Evolutionary conservation across 2,113 vertebrate species (phyloP), one percentile per base, ranked within the genome.

Genomic region (Pluvialis apricaria): DNA sequence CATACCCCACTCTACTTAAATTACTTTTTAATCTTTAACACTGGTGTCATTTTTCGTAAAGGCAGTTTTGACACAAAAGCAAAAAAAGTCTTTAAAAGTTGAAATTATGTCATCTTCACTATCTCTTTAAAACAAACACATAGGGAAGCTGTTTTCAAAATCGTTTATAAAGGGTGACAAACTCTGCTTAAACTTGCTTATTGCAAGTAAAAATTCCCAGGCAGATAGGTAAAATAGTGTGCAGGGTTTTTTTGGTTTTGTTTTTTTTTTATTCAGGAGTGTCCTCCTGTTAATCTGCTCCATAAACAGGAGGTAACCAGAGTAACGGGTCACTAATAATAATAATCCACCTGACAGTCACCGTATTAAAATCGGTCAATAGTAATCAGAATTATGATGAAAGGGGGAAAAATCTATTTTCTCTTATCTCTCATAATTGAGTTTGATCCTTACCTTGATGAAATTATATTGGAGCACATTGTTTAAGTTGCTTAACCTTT

Each of bases 401-500:
- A 97, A 94, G 45, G 31, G 88, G 40, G 38, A 86, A 86, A 93
- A 97, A 95, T 92, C 64, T 87, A 62, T 97, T 97, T 96, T 96
- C 81, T 61, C 86, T 60, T 86, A 90, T 80, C 90, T 66, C 70
- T 94, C 45, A 93, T 94, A 93, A 97, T 90, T 98, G 96, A 94
- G 66, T 96, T 77, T 95, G 96, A 97, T 97, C 94, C 54, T 69
- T 91, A 89, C 95, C 93, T 94, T 86, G 95, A 82, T 93, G 82
- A 91, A 93, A 90, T 97, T 96, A 96, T 88, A 95, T 95, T 52
- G 25, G 21, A 94, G 94, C 29, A 51, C 80, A 88, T 94, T 96
- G 95, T 98, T 97, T 97, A 92, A 76, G 72, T 94, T 95, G 81
- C 55, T 86, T 94, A 97, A 97, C 96, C 92, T 96, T 96, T 96